Evolutionary conservation across 92 coral and sea anemone genomes (phyloP).

Genomic region (Zoanthus sociatus): DNA sequence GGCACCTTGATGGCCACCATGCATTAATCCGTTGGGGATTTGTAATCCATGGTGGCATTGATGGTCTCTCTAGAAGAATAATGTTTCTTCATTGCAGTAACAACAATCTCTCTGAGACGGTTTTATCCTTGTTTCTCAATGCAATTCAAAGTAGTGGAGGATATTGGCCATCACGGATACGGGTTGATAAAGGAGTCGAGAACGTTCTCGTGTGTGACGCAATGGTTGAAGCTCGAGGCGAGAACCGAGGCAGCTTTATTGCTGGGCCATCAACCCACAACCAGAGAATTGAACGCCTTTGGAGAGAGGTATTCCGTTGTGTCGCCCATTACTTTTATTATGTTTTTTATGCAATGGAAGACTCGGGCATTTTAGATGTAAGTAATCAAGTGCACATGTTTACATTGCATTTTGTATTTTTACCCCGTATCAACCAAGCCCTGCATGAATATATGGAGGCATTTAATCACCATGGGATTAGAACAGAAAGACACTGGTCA

Average conservation of each 20-base stretch:
- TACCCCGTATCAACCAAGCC: conserved; percentile 23
- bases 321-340: neutral
- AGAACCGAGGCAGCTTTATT: neutral
- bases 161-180: neutral
- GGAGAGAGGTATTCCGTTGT: neutral
- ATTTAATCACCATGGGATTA: conserved; percentile 68
- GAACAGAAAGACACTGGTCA: conserved; percentile 75
- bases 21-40: neutral
- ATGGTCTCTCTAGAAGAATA: neutral
- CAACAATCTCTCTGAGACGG: neutral
- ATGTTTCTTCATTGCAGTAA: neutral
- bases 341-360: neutral
- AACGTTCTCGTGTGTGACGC: too few relatives aligned
- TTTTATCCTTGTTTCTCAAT: neutral
- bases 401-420: neutral
- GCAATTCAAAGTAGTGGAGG: neutral
- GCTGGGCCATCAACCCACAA: too few relatives aligned
- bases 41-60: neutral
- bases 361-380: neutral
- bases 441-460: conserved; percentile 70
- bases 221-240: neutral
- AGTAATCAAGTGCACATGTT: neutral
- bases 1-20: neutral
- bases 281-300: neutral
- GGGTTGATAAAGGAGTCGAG: neutral